Evolutionary conservation across 2,113 vertebrate species (phyloP).

Genomic region (Muscicapa adusta): DNA sequence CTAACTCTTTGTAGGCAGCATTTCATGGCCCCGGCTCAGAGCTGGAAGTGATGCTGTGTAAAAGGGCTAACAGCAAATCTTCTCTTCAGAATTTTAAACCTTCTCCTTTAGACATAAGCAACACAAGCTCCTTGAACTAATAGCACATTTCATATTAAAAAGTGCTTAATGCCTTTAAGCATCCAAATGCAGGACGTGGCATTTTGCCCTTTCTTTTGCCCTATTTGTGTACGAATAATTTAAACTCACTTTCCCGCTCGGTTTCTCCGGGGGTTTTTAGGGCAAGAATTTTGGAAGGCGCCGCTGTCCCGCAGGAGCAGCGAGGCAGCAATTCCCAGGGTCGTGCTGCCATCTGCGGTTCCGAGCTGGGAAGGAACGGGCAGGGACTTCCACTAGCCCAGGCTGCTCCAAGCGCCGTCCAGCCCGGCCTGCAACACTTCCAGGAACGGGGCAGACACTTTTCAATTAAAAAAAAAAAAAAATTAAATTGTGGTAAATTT

Average conservation of each 20-base stretch:
- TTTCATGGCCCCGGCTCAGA: neutral
- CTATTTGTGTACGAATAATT: neutral
- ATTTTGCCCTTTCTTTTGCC: neutral
- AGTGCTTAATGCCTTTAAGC: neutral
- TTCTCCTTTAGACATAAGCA: neutral
- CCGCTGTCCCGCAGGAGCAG: neutral
- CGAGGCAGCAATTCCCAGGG: neutral
- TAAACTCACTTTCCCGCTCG: neutral
- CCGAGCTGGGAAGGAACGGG: neutral
- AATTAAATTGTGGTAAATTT: neutral
- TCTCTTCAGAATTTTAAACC: neutral
- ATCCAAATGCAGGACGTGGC: too few species aligned
- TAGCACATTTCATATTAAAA: neutral
- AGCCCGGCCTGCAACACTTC: neutral
- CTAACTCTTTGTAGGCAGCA: fast-evolving
- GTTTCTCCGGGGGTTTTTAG: neutral
- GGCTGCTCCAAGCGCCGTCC: too few species aligned
- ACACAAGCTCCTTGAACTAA: neutral
- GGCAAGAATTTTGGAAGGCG: fast-evolving
- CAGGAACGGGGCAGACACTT: neutral
- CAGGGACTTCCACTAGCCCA: neutral
- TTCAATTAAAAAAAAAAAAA: neutral
- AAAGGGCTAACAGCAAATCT: neutral
- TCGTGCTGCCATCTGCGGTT: slow-evolving; percentile 55
- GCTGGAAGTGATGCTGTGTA: neutral